phyloP scores from a whole-genome alignment of 2,888 invertebrate genomes.

The Eugnorisma glareosa region DNA sequence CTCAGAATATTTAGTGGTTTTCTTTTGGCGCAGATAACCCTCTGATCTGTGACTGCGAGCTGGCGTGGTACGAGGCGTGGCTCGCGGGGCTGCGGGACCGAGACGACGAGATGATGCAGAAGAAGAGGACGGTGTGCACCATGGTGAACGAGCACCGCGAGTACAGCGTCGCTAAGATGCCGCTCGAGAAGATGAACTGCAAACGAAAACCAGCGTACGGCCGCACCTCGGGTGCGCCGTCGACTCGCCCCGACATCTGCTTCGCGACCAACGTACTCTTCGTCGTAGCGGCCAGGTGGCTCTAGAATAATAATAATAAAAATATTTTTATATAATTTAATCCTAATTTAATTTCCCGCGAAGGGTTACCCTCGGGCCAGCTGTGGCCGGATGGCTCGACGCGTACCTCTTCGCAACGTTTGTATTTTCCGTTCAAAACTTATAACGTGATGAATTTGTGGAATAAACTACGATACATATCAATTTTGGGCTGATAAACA shows the following conservation, averaged over 20 bases:
- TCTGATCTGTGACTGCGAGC: slow-evolving; percentile 95
- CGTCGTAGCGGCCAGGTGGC: slow-evolving; percentile 79
- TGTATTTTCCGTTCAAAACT: slow-evolving; percentile 75
- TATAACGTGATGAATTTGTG: slow-evolving; percentile 86
- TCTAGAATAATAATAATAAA: slow-evolving; percentile 74
- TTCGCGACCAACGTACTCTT: slow-evolving; percentile 77
- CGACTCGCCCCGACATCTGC: slow-evolving; percentile 70
- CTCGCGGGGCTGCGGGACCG: slow-evolving; percentile 94
- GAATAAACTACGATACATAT: slow-evolving; percentile 90
- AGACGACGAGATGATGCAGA: slow-evolving; percentile 97
- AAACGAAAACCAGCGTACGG: slow-evolving; percentile 92
- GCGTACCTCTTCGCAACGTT: slow-evolving; percentile 75
- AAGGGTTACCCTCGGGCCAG: slow-evolving; percentile 81
- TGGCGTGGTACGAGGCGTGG: slow-evolving; percentile 97
- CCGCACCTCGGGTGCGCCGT: slow-evolving; percentile 78
- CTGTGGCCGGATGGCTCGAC: slow-evolving; percentile 89
- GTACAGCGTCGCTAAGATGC: slow-evolving; percentile 95
- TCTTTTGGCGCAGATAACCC: slow-evolving; percentile 94
- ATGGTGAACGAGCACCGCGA: slow-evolving; percentile 95
- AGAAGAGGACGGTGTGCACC: slow-evolving; percentile 95
- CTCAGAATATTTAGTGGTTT: neutral
- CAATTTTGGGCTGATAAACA: slow-evolving; percentile 87
- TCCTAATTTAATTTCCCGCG: slow-evolving; percentile 74
- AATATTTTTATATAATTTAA: slow-evolving; percentile 68
- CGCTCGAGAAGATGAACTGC: slow-evolving; percentile 95